phyloP scores from a whole-genome alignment of 2,113 vertebrate genomes.

The Ceyx margarethae region DNA sequence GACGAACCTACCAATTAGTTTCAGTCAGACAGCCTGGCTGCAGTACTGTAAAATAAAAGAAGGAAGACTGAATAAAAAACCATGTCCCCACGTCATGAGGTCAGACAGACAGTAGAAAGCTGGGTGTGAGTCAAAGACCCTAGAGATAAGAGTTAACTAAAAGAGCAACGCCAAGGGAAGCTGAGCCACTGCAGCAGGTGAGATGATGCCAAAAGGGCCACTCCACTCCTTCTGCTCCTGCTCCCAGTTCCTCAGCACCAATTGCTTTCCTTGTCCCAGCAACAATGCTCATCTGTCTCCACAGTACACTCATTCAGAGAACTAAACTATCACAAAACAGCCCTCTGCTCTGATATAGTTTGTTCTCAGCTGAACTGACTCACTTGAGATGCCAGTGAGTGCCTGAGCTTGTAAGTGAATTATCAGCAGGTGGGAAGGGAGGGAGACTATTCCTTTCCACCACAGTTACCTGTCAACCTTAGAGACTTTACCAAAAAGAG shows the following conservation, averaged over 20 bases:
- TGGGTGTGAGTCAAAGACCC: background rate
- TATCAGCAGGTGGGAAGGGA: background rate
- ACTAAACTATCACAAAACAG: background rate
- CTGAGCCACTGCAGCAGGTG: background rate
- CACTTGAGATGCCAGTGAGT: background rate
- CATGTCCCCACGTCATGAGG: background rate
- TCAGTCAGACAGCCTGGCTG: background rate
- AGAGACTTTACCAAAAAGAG: background rate
- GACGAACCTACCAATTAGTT: background rate
- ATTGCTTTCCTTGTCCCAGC: background rate
- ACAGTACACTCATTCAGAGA: background rate
- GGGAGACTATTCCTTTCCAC: background rate
- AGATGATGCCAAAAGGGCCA: background rate
- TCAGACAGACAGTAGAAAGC: background rate
- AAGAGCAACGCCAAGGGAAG: background rate
- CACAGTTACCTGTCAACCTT: background rate
- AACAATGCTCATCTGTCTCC: background rate
- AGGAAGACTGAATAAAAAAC: background rate
- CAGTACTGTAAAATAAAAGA: background rate
- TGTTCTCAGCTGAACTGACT: background rate
- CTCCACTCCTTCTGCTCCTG: background rate
- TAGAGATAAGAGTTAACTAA: background rate
- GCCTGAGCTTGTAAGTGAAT: background rate
- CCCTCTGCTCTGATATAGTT: background rate
- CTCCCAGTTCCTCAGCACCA: background rate